phyloP scores from a whole-genome alignment of 2,797 vertebrate genomes.

The Babyrousa celebensis region DNA sequence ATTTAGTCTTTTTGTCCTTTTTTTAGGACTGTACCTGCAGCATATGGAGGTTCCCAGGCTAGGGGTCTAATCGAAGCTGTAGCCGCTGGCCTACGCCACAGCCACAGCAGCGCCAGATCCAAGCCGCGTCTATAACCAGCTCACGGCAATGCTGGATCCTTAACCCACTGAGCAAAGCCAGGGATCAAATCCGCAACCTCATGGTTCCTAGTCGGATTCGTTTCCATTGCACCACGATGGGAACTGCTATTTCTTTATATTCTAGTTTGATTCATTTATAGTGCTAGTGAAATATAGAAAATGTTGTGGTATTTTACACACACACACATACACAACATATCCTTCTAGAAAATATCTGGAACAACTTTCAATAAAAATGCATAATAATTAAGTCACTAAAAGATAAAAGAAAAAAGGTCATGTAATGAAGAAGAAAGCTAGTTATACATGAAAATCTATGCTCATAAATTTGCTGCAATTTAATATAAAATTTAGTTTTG shows the following conservation, averaged over 20 bases:
- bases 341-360: conserved; percentile 20
- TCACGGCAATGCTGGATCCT: too few relatives aligned
- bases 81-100: too few relatives aligned
- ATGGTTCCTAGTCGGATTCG: too few relatives aligned
- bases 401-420: conserved; percentile 7
- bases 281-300: conserved; percentile 3
- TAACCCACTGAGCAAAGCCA: too few relatives aligned
- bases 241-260: background rate
- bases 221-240: too few relatives aligned
- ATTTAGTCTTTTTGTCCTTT: too few relatives aligned
- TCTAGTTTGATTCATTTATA: conserved; percentile 42
- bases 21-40: too few relatives aligned
- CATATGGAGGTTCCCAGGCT: too few relatives aligned
- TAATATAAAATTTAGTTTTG: conserved; percentile 45
- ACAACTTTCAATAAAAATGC: conserved; percentile 41
- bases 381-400: conserved; percentile 30
- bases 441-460: conserved; percentile 6
- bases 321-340: background rate
- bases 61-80: too few relatives aligned
- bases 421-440: conserved; percentile 31
- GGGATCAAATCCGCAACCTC: too few relatives aligned
- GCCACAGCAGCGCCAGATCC: too few relatives aligned
- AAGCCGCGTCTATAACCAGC: too few relatives aligned
- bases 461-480: conserved; percentile 51
- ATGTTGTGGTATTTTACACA: background rate